These are phyloP conservation scores for Papilio polytes DNA, from an alignment of 1,140 invertebrate genomes.

Conservation along the genomic window DNA sequence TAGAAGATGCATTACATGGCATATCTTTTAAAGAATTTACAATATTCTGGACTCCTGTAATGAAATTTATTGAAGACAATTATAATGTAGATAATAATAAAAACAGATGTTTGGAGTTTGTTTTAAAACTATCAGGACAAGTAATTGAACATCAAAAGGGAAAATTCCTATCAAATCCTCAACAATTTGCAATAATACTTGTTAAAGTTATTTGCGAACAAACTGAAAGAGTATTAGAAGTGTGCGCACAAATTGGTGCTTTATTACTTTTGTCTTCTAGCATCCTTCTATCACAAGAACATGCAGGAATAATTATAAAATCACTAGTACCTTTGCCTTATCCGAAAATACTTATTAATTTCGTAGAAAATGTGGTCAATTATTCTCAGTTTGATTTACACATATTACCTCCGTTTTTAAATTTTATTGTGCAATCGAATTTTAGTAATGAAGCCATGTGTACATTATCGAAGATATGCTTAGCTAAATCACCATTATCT, in stretches of 20 bases:
- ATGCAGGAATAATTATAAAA: slow-evolving; percentile 86
- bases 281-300: slow-evolving; percentile 87
- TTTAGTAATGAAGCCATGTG: slow-evolving; percentile 84
- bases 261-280: slow-evolving; percentile 86
- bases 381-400: slow-evolving; percentile 90
- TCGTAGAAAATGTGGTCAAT: slow-evolving; percentile 86
- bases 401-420: slow-evolving; percentile 88
- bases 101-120: slow-evolving; percentile 70
- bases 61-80: slow-evolving; percentile 67
- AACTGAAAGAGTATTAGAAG: slow-evolving; percentile 80
- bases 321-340: slow-evolving; percentile 85
- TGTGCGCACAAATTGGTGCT: slow-evolving; percentile 84
- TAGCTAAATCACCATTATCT: slow-evolving; percentile 86
- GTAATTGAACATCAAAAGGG: slow-evolving; percentile 87
- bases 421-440: slow-evolving; percentile 84
- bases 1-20: slow-evolving; percentile 84
- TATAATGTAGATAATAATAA: slow-evolving; percentile 63
- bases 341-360: slow-evolving; percentile 84
- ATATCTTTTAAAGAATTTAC: slow-evolving; percentile 85
- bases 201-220: slow-evolving; percentile 84
- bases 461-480: slow-evolving; percentile 88
- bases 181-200: slow-evolving; percentile 81
- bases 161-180: slow-evolving; percentile 85
- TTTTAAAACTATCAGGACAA: slow-evolving; percentile 85
- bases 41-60: slow-evolving; percentile 85